These are phyloP conservation scores for Solea senegalensis DNA, from an alignment of 2,113 vertebrate genomes.

Conservation along the genomic window DNA sequence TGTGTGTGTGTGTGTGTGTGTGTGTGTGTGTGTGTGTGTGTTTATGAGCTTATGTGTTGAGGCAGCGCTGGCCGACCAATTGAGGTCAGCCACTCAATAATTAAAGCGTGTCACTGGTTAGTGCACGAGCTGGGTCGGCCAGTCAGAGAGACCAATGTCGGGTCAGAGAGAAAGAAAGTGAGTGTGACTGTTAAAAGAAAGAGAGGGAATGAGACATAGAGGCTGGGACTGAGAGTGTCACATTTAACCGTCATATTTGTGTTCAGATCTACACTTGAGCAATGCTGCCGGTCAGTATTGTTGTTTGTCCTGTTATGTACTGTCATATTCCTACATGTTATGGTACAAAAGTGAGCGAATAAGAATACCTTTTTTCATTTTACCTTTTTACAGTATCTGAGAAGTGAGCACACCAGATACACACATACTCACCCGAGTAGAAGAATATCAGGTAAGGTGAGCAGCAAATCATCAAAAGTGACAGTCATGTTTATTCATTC, in stretches of 20 bases:
- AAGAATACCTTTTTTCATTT: neutral
- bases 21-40: constrained; percentile 33
- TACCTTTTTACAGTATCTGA: constrained; percentile 38
- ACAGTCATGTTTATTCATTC: no score
- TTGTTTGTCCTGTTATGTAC: neutral
- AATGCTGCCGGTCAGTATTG: constrained; percentile 7
- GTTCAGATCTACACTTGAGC: constrained; percentile 1
- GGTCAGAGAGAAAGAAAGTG: constrained; percentile 47
- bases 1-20: constrained; percentile 35
- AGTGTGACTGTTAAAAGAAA: constrained; percentile 30
- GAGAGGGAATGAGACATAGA: constrained; percentile 10
- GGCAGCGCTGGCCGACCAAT: constrained; percentile 72
- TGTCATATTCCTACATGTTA: constrained; percentile 20
- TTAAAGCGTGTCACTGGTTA: constrained; percentile 78
- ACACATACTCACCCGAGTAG: constrained; percentile 40
- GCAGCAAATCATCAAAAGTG: neutral
- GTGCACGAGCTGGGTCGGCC: constrained; percentile 58
- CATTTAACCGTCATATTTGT: constrained; percentile 17
- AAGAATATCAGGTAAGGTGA: constrained; percentile 64
- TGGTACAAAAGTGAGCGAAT: no score
- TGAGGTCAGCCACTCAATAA: constrained; percentile 81
- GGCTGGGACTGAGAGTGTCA: constrained; percentile 12
- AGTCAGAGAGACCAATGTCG: constrained; percentile 58
- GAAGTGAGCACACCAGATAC: constrained; percentile 25
- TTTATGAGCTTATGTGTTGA: constrained; percentile 51